Evolutionary conservation across 2,888 invertebrate genomes (phyloP).

Genomic region (Eucriotettix oculatus): DNA sequence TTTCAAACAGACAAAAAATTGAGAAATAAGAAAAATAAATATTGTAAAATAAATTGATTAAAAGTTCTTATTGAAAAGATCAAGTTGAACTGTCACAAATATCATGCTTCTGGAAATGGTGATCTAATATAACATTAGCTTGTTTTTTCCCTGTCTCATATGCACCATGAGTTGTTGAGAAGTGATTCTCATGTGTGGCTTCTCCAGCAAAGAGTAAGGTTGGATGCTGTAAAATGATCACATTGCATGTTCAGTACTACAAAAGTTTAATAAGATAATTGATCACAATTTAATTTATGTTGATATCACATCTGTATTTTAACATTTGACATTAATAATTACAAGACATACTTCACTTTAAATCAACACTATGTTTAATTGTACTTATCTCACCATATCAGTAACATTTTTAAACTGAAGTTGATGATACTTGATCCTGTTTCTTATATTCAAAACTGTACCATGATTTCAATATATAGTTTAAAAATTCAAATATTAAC

Average conservation of each 20-base stretch:
- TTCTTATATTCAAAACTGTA: no score
- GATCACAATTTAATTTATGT: no score
- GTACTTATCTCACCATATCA: background rate
- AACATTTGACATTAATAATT: background rate
- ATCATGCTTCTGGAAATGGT: no score
- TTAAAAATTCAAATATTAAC: no score
- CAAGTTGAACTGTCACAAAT: no score
- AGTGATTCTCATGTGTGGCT: slow-evolving; percentile 38
- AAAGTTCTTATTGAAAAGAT: background rate
- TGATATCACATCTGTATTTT: no score
- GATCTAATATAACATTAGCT: slow-evolving; percentile 3
- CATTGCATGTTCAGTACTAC: background rate
- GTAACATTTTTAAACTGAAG: background rate
- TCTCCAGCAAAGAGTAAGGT: slow-evolving; percentile 46
- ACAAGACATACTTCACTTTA: background rate
- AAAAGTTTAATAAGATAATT: background rate
- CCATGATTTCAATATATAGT: no score
- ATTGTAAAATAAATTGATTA: background rate
- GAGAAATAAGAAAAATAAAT: no score
- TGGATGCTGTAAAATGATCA: slow-evolving; percentile 23
- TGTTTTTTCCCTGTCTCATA: slow-evolving; percentile 34
- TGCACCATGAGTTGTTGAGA: slow-evolving; percentile 52
- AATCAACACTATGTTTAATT: no score
- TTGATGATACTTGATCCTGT: no score
- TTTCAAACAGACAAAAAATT: background rate